phyloP scores from a whole-genome alignment of 2,113 vertebrate species.

The Caranx ignobilis region DNA sequence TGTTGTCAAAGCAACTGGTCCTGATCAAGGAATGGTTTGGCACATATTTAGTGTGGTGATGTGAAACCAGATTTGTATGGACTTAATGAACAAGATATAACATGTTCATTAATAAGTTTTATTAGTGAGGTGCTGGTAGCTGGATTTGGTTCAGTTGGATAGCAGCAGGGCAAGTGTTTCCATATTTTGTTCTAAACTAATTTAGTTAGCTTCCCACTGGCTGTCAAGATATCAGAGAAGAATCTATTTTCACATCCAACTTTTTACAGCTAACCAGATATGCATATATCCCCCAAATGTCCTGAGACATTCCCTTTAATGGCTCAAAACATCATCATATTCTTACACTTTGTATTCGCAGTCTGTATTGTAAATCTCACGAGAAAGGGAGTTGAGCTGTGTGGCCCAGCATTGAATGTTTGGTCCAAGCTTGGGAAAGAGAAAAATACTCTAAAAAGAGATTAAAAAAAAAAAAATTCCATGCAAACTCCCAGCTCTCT shows the following conservation, averaged over 20 bases:
- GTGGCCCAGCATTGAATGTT: conserved; percentile 31
- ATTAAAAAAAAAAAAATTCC: conserved; percentile 33
- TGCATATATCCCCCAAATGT: not conserved
- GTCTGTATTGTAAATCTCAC: conserved; percentile 23
- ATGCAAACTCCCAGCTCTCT: conserved; percentile 41
- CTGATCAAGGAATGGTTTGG: not conserved
- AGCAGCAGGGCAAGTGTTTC: not conserved
- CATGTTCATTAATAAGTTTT: not conserved
- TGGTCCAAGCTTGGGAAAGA: conserved; percentile 35
- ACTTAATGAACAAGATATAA: conserved; percentile 10
- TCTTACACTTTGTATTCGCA: not conserved
- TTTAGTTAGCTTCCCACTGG: not conserved
- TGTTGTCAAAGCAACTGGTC: conserved; percentile 28
- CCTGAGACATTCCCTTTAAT: not conserved
- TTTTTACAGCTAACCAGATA: not conserved
- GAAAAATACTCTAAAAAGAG: conserved; percentile 44
- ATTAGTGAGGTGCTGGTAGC: no score
- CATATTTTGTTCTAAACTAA: not conserved
- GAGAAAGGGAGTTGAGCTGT: conserved; percentile 32
- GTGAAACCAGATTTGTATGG: not conserved
- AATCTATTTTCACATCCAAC: not conserved
- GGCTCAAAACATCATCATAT: not conserved
- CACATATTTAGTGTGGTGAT: not conserved
- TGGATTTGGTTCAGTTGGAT: not conserved
- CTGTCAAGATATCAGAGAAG: not conserved